Evolutionary conservation across 2,888 invertebrate species (phyloP).

Genomic region (Amblyteles armatorius): DNA sequence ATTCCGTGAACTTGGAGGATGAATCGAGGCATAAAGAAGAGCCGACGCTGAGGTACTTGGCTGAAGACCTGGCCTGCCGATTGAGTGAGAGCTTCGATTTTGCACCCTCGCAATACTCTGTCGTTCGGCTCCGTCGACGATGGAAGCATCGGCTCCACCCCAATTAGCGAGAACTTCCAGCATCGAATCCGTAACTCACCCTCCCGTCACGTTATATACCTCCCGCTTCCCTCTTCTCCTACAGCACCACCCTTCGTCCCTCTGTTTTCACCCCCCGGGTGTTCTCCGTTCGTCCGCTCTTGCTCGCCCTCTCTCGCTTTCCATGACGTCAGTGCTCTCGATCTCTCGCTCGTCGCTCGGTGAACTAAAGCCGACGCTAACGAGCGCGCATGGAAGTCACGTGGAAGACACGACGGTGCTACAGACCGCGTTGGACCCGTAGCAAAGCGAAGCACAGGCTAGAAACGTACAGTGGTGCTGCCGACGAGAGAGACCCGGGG

Average conservation of each 20-base stretch:
- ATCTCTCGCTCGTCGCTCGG: constrained; percentile 71
- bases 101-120: constrained; percentile 65
- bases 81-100: constrained; percentile 74
- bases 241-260: constrained; percentile 35
- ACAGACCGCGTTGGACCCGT: constrained; percentile 46
- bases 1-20: constrained; percentile 63
- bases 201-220: constrained; percentile 35
- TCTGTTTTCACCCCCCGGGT: constrained; percentile 34
- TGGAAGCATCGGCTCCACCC: constrained; percentile 72
- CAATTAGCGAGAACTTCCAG: constrained; percentile 81
- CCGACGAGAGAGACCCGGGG: constrained; percentile 15
- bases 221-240: constrained; percentile 49
- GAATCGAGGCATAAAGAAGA: constrained; percentile 77
- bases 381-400: constrained; percentile 84
- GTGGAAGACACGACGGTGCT: constrained; percentile 78
- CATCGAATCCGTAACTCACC: constrained; percentile 65
- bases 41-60: constrained; percentile 60
- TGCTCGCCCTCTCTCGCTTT: constrained; percentile 63
- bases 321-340: constrained; percentile 69
- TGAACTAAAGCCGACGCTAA: constrained; percentile 83
- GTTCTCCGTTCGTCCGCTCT: constrained; percentile 37
- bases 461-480: constrained; percentile 43
- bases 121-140: constrained; percentile 43
- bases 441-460: constrained; percentile 66
- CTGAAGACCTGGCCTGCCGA: constrained; percentile 56